Conservation (phyloP, 2,113 vertebrate genomes). For the Nasalis larvatus region DNA sequence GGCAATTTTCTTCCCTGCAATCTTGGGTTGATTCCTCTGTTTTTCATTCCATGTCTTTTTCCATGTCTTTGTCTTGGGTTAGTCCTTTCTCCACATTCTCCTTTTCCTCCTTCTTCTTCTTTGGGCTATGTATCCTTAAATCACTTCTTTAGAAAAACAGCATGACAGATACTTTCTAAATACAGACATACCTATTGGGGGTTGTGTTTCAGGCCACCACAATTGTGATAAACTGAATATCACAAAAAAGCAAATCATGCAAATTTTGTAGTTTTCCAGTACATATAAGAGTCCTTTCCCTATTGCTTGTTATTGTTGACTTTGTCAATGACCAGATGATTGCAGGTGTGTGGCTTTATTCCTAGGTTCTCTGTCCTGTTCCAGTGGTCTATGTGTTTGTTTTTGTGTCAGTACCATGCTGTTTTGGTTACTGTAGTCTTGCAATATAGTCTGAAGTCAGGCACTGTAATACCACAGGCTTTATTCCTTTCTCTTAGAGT, state of each 20-base stretch:
- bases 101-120: too few relatives aligned
- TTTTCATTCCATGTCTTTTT: not conserved
- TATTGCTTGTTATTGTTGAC: not conserved
- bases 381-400: not conserved
- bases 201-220: not conserved
- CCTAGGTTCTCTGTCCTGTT: not conserved
- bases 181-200: not conserved
- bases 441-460: not conserved
- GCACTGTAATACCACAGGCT: not conserved
- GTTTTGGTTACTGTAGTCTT: not conserved
- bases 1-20: not conserved
- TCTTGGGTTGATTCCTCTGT: not conserved
- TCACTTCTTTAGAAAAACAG: not conserved
- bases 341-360: not conserved
- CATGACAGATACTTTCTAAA: not conserved
- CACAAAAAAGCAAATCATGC: not conserved
- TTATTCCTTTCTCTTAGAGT: not conserved
- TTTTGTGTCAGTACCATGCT: not conserved
- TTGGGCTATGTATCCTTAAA: not conserved
- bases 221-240: not conserved
- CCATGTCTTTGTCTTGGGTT: not conserved
- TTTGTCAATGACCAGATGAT: not conserved
- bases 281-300: not conserved
- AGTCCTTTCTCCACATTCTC: not conserved
- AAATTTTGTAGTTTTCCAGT: not conserved